Evolutionary conservation across 2,888 invertebrate genomes (phyloP), one percentile per base, ranked within the genome.

Genomic region (Aproaerema taeniolella): DNA sequence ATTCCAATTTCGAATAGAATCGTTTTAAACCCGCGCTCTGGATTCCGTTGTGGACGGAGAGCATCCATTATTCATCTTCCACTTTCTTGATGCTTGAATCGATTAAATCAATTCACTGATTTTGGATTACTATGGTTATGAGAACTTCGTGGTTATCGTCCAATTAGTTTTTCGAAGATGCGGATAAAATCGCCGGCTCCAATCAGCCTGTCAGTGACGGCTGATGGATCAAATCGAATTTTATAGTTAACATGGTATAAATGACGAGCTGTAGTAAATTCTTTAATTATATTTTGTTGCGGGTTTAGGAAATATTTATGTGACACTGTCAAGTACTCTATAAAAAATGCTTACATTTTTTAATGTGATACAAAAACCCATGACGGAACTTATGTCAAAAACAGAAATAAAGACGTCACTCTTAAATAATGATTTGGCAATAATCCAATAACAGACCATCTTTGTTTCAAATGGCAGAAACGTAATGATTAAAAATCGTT

Each of bases 41-140:
- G 50, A 61, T 62, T 58, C 61, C 51, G 42, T 28, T 39, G 48
- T 43, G 36, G 30, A 40, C 44, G 46, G n/a, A n/a, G n/a, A n/a
- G n/a, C 46, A 63, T 70, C 55, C 67, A 70, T 71, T 67, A 74
- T 73, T 72, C 70, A 70, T 60, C 48, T 51, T 52, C 55, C 52
- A 55, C 64, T 66, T 70, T 73, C 72, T 69, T 68, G 53, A 45
- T 26, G 35, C 7, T 20, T 28, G 42, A 31, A 38, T 47, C 39
- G 47, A 36, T 39, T 44, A 32, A 28, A 34, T 25, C 37, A 24
- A 45, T 46, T 42, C 38, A 31, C 56, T 51, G 64, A 59, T 60
- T 67, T 67, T 53, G 55, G 49, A n/a, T n/a, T n/a, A n/a, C 50
- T 50, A 60, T 64, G 63, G 61, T 61, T 66, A 59, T 63, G 61